Percentiles rank a stretch among this genome's conserved stretches.
phyloP scores from a whole-genome alignment of 2,113 vertebrate species.

The Melanotaenia duboulayi region DNA sequence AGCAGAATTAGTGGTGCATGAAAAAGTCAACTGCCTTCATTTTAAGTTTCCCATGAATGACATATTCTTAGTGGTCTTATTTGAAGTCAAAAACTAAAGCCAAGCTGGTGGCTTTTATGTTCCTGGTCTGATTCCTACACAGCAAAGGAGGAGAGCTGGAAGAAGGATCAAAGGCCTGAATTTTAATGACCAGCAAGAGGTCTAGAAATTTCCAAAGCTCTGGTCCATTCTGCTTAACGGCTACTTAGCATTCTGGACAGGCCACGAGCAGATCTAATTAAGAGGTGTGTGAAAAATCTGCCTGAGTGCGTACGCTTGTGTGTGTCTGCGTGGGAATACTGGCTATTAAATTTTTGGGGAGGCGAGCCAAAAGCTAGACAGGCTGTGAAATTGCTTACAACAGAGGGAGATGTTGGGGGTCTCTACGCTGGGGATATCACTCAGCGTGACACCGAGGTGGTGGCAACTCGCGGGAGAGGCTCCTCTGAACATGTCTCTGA shows the following conservation, averaged over 20 bases:
- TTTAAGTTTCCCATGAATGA: slow-evolving; percentile 22
- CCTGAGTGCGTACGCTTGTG: background rate
- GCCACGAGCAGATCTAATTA: slow-evolving; percentile 68
- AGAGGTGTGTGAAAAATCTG: slow-evolving; percentile 68
- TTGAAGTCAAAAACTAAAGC: slow-evolving; percentile 50
- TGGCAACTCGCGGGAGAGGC: slow-evolving; percentile 37
- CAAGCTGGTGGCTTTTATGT: slow-evolving; percentile 66
- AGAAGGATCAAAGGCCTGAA: slow-evolving; percentile 71
- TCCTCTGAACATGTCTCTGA: slow-evolving; percentile 17
- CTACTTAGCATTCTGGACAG: slow-evolving; percentile 72
- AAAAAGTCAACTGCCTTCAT: slow-evolving; percentile 26
- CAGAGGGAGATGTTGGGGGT: slow-evolving; percentile 67
- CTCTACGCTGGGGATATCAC: slow-evolving; percentile 41
- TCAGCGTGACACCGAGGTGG: slow-evolving; percentile 44
- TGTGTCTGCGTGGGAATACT: slow-evolving; percentile 28
- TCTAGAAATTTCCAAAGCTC: slow-evolving; percentile 49
- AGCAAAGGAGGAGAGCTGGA: slow-evolving; percentile 51
- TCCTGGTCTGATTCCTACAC: slow-evolving; percentile 51
- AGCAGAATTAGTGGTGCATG: background rate
- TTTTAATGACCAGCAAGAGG: slow-evolving; percentile 71
- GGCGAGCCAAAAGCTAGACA: slow-evolving; percentile 69
- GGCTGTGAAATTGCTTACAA: slow-evolving; percentile 79
- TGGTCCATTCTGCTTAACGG: slow-evolving; percentile 54
- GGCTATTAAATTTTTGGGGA: slow-evolving; percentile 69
- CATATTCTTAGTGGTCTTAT: slow-evolving; percentile 43